These are phyloP conservation scores for Gadus chalcogrammus DNA, from an alignment of 2,113 vertebrate genomes.

Conservation along the genomic window DNA sequence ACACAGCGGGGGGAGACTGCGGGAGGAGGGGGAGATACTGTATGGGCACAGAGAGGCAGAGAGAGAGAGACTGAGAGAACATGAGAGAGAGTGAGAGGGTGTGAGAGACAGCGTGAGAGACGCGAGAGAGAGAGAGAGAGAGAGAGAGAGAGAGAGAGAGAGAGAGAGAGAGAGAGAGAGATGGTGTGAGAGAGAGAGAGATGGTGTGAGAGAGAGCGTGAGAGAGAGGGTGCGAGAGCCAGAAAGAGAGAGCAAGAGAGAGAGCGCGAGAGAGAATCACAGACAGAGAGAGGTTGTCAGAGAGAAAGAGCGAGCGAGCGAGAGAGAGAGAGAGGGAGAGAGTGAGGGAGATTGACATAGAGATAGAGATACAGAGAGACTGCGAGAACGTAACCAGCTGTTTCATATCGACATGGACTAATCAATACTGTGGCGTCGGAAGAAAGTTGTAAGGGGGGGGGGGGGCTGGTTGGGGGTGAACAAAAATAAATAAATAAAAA, in stretches of 20 bases:
- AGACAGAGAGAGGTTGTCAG: background rate
- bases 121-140: background rate
- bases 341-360: too few species aligned
- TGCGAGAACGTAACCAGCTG: conserved; percentile 48
- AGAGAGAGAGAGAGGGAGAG: background rate
- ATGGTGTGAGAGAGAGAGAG: too few species aligned
- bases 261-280: too few species aligned
- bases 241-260: too few species aligned
- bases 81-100: too few species aligned
- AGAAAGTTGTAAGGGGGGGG: conserved; percentile 37
- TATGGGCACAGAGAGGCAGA: background rate
- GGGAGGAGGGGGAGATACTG: background rate
- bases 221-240: too few species aligned
- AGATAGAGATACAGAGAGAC: background rate
- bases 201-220: too few species aligned
- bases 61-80: background rate
- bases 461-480: background rate
- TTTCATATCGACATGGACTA: conserved; percentile 43
- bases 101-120: too few species aligned
- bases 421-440: conserved; percentile 60
- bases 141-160: too few species aligned
- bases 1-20: background rate
- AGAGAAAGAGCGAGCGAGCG: background rate
- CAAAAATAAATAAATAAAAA: conserved; percentile 4
- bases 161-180: background rate